phyloP scores from a whole-genome alignment of 2,113 vertebrate genomes.

The Austrofundulus limnaeus region DNA sequence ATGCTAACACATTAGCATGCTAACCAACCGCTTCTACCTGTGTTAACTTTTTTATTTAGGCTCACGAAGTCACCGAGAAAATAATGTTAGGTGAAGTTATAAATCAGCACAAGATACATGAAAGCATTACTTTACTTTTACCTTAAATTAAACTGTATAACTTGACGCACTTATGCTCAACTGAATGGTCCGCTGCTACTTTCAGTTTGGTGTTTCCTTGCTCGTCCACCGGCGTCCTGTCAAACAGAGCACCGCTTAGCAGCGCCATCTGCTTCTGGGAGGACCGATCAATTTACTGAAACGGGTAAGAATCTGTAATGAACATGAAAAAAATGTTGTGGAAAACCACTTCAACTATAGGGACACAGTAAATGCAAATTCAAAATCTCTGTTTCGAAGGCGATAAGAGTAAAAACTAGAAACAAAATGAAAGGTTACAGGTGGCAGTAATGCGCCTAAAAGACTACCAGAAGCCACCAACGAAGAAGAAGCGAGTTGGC shows the following conservation, averaged over 20 bases:
- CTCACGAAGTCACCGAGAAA: accelerated
- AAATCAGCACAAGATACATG: accelerated
- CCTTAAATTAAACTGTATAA: background rate
- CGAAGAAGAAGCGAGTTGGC: background rate
- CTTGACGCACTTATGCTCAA: background rate
- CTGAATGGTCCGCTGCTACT: slow-evolving; percentile 13
- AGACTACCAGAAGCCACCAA: background rate
- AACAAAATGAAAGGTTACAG: background rate
- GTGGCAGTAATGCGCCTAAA: background rate
- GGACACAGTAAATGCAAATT: no score
- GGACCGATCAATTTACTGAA: slow-evolving; percentile 8
- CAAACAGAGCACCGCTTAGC: background rate
- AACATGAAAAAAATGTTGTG: no score
- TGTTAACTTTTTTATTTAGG: background rate
- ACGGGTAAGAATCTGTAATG: no score
- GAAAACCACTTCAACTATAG: no score
- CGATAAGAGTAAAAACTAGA: no score
- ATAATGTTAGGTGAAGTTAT: accelerated
- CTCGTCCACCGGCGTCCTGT: background rate
- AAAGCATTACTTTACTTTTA: background rate
- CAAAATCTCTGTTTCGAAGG: no score
- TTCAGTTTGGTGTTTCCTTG: slow-evolving; percentile 62
- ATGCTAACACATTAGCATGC: slow-evolving; percentile 45
- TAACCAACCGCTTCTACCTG: background rate
- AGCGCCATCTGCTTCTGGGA: slow-evolving; percentile 45